These are phyloP conservation scores for Oscheius sp. DNA, from an alignment of 2,888 invertebrate genomes.

Conservation along the genomic window DNA sequence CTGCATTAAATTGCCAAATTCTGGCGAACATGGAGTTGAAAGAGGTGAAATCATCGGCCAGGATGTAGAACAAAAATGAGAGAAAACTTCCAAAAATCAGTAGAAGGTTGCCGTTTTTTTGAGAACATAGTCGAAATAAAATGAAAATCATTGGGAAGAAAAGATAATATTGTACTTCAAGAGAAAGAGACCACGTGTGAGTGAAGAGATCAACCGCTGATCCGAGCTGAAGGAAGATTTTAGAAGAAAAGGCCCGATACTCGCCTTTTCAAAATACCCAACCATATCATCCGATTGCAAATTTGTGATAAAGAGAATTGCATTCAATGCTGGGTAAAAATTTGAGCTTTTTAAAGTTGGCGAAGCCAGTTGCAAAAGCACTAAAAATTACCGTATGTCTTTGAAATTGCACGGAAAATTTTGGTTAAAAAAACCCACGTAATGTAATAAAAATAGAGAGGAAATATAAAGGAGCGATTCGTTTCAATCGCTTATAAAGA, in stretches of 20 bases:
- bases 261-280: conserved; percentile 29
- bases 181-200: conserved; percentile 36
- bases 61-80: conserved; percentile 2
- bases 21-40: conserved; percentile 34
- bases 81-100: conserved; percentile 8
- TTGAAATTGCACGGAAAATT: too few relatives aligned
- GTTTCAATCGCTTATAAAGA: background rate
- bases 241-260: background rate
- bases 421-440: background rate
- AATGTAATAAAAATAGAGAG: background rate
- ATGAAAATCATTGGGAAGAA: conserved; percentile 28
- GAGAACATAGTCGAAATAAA: background rate
- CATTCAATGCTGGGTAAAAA: conserved; percentile 10
- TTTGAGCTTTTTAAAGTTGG: too few relatives aligned
- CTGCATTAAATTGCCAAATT: conserved; percentile 37
- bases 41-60: background rate
- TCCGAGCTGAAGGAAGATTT: conserved; percentile 13
- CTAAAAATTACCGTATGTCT: too few relatives aligned
- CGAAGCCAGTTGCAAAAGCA: too few relatives aligned
- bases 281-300: conserved; percentile 8
- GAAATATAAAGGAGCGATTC: background rate
- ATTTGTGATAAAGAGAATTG: conserved; percentile 32
- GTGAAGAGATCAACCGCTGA: conserved; percentile 31
- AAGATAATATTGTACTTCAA: conserved; percentile 35
- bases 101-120: too few relatives aligned